Percentiles rank a stretch among this genome's conserved stretches.
Evolutionary conservation across 2,888 invertebrate genomes (phyloP).

Genomic region (Euplagia quadripunctaria): DNA sequence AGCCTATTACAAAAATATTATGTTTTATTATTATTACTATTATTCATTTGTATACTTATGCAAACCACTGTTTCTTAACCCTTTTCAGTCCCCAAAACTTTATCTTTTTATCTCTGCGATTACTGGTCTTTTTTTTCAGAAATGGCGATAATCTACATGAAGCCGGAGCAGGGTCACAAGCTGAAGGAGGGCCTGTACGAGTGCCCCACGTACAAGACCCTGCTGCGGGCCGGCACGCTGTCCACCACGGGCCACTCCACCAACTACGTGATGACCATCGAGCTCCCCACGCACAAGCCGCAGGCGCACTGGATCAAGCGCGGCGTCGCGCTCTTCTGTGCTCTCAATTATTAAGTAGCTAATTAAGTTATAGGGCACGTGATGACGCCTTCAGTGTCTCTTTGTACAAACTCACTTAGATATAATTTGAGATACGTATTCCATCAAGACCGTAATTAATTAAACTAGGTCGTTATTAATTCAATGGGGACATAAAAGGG

Average conservation of each 20-base stretch:
- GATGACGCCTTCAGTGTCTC: too few species aligned
- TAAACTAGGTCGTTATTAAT: not conserved
- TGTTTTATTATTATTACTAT: too few species aligned
- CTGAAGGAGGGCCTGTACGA: slow-evolving; percentile 86
- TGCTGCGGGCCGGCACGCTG: slow-evolving; percentile 90
- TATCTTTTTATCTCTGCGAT: too few species aligned
- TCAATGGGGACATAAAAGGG: not conserved
- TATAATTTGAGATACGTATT: not conserved
- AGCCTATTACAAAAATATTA: too few species aligned
- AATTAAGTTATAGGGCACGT: too few species aligned
- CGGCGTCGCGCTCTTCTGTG: slow-evolving; percentile 92
- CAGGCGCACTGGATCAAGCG: slow-evolving; percentile 92
- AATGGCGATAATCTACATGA: slow-evolving; percentile 90
- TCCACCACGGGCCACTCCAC: slow-evolving; percentile 95
- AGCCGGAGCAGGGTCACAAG: slow-evolving; percentile 89
- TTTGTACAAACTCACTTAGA: not conserved
- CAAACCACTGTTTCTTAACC: too few species aligned
- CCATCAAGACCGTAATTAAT: not conserved
- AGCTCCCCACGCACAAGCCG: slow-evolving; percentile 88
- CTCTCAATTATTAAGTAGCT: slow-evolving; percentile 83
- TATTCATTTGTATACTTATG: too few species aligned
- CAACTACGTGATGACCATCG: slow-evolving; percentile 93
- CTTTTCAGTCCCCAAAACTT: too few species aligned
- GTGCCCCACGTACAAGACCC: slow-evolving; percentile 93
- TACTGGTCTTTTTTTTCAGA: slow-evolving; percentile 71